Evolutionary conservation across 1,140 invertebrate species (phyloP).

Genomic region (Cyclina sinensis): DNA sequence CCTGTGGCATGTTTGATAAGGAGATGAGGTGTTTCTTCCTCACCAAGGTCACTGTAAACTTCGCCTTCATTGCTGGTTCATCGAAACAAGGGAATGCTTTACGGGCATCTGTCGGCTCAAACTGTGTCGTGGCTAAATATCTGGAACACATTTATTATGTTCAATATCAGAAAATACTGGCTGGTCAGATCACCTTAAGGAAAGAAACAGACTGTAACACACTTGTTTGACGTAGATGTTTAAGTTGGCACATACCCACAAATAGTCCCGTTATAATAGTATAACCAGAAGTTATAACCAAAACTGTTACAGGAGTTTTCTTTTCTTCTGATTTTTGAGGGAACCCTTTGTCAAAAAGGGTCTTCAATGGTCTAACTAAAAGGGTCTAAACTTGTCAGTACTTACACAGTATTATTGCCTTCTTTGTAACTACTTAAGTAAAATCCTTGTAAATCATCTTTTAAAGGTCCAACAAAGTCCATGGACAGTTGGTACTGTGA

Average conservation of each 20-base stretch:
- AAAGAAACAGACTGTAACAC: too few species aligned
- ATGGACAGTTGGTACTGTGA: constrained; percentile 90
- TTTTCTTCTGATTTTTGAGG: too few species aligned
- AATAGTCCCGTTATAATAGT: too few species aligned
- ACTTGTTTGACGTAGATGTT: too few species aligned
- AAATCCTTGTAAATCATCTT: constrained; percentile 89
- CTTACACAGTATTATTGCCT: constrained; percentile 79
- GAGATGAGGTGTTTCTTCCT: constrained; percentile 89
- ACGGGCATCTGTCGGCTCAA: constrained; percentile 94
- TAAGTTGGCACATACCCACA: too few species aligned
- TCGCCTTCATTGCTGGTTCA: constrained; percentile 96
- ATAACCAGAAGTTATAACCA: too few species aligned
- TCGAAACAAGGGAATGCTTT: constrained; percentile 98
- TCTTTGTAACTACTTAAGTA: constrained; percentile 82
- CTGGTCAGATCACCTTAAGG: too few species aligned
- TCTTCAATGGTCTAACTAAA: too few species aligned
- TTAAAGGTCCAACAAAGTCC: constrained; percentile 90
- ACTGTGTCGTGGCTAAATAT: constrained; percentile 89
- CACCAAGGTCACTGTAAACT: constrained; percentile 92
- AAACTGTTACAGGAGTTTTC: too few species aligned
- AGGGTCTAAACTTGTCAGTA: too few species aligned
- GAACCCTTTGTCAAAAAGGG: too few species aligned
- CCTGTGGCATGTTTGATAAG: constrained; percentile 92
- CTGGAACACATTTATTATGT: constrained; percentile 83
- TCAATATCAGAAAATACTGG: too few species aligned